Evolutionary conservation across 2,113 vertebrate genomes (phyloP).

Genomic region (Erinaceus europaeus): DNA sequence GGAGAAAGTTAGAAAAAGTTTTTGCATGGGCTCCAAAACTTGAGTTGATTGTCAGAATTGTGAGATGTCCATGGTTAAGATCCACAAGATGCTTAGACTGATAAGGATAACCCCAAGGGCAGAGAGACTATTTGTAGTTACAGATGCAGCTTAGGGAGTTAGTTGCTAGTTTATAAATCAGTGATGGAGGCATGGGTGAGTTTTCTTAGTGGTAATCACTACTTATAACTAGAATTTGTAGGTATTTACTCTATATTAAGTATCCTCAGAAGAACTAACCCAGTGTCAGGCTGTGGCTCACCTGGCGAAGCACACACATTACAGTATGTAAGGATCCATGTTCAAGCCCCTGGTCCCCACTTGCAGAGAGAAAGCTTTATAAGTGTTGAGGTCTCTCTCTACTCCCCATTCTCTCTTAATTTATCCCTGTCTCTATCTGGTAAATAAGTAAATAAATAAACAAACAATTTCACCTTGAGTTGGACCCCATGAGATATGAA

Average conservation of each 20-base stretch:
- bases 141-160: fast-evolving
- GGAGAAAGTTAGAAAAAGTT: background rate
- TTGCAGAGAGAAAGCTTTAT: too few species aligned
- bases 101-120: fast-evolving
- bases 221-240: fast-evolving
- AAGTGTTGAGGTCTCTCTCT: too few species aligned
- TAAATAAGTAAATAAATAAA: too few species aligned
- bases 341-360: too few species aligned
- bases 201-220: fast-evolving
- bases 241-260: fast-evolving
- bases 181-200: background rate
- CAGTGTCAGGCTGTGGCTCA: too few species aligned
- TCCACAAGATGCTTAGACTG: fast-evolving
- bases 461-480: too few species aligned
- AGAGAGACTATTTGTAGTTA: fast-evolving
- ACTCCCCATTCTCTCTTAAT: too few species aligned
- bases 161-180: too few species aligned
- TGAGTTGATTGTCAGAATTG: background rate
- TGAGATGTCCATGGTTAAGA: background rate
- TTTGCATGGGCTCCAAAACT: background rate
- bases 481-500: fast-evolving
- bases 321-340: too few species aligned
- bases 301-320: too few species aligned
- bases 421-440: too few species aligned
- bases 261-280: fast-evolving